Percentiles rank a stretch among this genome's conserved stretches.
These are phyloP conservation scores for Artemia sinica DNA, from an alignment of 2,888 invertebrate species.

Conservation along the genomic window DNA sequence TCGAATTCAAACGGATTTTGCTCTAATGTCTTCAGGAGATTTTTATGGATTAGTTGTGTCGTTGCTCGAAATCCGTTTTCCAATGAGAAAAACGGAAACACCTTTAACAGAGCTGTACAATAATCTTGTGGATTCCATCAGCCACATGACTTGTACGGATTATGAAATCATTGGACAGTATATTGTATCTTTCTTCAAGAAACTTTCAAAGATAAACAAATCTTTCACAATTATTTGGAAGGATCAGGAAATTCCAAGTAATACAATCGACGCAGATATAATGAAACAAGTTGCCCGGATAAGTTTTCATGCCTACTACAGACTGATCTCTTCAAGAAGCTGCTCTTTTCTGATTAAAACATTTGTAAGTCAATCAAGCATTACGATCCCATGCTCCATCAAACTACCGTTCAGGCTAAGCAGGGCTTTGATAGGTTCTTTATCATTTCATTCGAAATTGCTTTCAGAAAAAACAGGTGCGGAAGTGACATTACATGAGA, in stretches of 20 bases:
- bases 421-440: neutral
- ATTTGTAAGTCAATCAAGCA: neutral
- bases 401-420: neutral
- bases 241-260: neutral
- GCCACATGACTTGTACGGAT: neutral
- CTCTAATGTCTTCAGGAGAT: slow-evolving; percentile 9
- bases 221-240: neutral
- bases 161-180: neutral
- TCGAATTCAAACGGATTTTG: slow-evolving; percentile 2
- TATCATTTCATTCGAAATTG: slow-evolving; percentile 14
- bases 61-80: neutral
- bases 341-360: neutral
- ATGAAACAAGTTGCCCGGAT: neutral
- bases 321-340: neutral
- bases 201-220: neutral
- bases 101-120: neutral
- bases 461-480: neutral
- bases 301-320: slow-evolving; percentile 1
- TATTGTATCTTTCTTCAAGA: neutral
- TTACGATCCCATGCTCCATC: neutral
- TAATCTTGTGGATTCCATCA: neutral
- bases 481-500: neutral
- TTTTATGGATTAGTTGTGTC: slow-evolving; percentile 14
- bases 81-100: neutral
- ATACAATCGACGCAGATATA: neutral